Evolutionary conservation across 2,113 vertebrate genomes (phyloP), one percentile per base, ranked within the genome.

Genomic region (Catagonus wagneri): DNA sequence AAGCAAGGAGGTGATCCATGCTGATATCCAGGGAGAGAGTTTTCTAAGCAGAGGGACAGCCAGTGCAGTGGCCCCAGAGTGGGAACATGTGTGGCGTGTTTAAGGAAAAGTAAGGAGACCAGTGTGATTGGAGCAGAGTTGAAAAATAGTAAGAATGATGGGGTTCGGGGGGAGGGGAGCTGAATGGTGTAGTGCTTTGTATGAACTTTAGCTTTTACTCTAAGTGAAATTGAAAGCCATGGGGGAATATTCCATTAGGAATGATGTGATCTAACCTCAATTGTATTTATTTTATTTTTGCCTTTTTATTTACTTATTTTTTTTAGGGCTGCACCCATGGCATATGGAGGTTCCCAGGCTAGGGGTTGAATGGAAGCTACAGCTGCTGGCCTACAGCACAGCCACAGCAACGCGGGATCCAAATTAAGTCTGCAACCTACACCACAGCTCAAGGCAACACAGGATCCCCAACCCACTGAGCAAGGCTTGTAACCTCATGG

Each of bases 31-130:
- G 14, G 39, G 80, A n/a, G 9, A 83, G 52, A 75, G 32, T 68
- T 90, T 81, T 86, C 54, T 52, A 90, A 36, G 68, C 56, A 95
- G 32, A 68, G 19, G 19, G 19, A 61, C 13, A 91, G 54, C 56
- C 22, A 58, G 52, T 54, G 22, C 4, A 52, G 76, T 65, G 29
- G 32, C 32, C 29, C 61, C 0, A 44, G 87, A 52, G 4, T 68
- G 58, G 71, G 52, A 92, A 88, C 25, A 60, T 36, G 52, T 63
- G 54, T 78, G 65, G 20, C n/a, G 69, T 94, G 22, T 84, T 97
- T 84, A 80, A 74, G 36, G 22, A 79, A 54, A 34, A 84, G 20
- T 72, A 68, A 76, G 29, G 50, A 91, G n/a, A 84, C 10, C 36
- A 63, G 76, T 79, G 34, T 65, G 76, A 34, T 8, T 11, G 3